Base-by-base conservation (phyloP, 2,888 invertebrate species). In the Branchellion lobata region DNA sequence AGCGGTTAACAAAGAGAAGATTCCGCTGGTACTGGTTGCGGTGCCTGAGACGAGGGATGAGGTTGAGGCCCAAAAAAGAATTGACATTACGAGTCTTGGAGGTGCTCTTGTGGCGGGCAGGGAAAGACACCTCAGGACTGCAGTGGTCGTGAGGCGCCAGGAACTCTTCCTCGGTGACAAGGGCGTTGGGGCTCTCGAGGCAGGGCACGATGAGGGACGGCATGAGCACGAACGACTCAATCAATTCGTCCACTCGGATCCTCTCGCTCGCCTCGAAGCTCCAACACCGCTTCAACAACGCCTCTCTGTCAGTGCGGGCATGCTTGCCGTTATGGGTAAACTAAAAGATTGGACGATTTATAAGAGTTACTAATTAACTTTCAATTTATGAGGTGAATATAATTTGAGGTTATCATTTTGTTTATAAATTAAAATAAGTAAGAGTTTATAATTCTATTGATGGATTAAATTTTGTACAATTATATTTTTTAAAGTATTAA, bases 161-260 rank as follows among this genome's bases (percentile, higher is more conserved):
- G 8, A 82, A 82, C 27, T 82, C 82, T 33, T 92, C 92, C 84
- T 93, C 90, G 85, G 92, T 91, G 75, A 94, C 92, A 81, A 92
- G 85, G 14, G 86, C 92, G 92, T 91, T 80, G 91, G 89, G 74
- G 92, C 93, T 84, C 76, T 94, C 94, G 53, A 94, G 89, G 84
- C 93, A 92, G 0, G 95, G 93, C 34, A 91, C 88, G 74, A 95
- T 89, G 79, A 95, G 90, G 3, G 92, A 90, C 24, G 93, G 92
- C 86, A 92, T 91, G 84, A 91, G 92, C 1, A 92, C 92, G 80
- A 95, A 90, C 85, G 92, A 92, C 81, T 93, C 93, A 0, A 93
- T 92, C 80, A 95, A 92, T 87, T 93, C 93, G 0, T 91, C 90
- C 0, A 94, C 92, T 0, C 91, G 90, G 1, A 94, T 93, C 29